Evolutionary conservation across 2,113 vertebrate genomes (phyloP).

Genomic region (Hydropotes inermis): DNA sequence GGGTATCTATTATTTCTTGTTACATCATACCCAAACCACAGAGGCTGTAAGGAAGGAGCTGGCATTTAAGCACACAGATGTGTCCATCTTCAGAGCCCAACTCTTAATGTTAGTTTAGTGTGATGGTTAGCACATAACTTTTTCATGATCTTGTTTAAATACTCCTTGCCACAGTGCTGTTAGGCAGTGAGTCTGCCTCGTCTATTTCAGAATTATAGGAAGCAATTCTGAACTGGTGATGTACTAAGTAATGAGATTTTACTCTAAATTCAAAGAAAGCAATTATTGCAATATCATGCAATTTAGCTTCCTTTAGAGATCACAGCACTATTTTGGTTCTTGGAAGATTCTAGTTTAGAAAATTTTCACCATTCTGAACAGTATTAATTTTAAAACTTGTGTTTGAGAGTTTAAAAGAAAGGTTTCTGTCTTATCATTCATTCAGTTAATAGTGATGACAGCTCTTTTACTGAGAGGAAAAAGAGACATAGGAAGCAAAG

Average conservation of each 20-base stretch:
- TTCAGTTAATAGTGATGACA: background rate
- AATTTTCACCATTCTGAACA: background rate
- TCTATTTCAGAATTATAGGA: background rate
- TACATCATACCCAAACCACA: background rate
- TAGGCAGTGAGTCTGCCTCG: background rate
- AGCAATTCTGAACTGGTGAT: background rate
- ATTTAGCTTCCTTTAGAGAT: background rate
- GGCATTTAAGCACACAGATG: background rate
- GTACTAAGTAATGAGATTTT: background rate
- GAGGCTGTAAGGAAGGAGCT: background rate
- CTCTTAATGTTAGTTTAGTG: background rate
- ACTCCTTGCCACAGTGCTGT: background rate
- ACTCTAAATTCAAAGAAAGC: conserved; percentile 2
- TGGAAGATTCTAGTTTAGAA: background rate
- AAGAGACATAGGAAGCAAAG: background rate
- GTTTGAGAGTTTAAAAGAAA: background rate
- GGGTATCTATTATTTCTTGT: background rate
- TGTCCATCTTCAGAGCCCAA: background rate
- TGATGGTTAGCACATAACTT: background rate
- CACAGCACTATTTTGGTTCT: background rate
- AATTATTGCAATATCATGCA: background rate
- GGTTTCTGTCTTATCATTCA: background rate
- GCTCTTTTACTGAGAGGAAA: background rate
- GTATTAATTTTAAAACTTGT: background rate
- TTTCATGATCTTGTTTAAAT: background rate